Conservation (phyloP, 1,140 invertebrate species). For the Nasonia giraulti region DNA sequence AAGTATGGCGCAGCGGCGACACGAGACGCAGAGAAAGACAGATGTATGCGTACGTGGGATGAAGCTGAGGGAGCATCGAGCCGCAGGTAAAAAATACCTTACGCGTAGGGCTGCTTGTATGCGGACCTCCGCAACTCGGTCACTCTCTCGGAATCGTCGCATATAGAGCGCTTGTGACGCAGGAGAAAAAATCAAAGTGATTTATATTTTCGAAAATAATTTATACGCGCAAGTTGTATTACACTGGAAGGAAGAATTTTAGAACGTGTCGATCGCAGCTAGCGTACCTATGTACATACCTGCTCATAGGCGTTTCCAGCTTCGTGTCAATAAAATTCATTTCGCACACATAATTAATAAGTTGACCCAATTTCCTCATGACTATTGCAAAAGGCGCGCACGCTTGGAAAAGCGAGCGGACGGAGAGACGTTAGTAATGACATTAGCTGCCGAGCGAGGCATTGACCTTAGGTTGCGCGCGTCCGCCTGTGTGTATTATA, state of each 20-base stretch:
- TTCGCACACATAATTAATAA: constrained; percentile 1
- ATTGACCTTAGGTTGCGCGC: not conserved
- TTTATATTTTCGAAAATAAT: not conserved
- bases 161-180: too few relatives aligned
- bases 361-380: not conserved
- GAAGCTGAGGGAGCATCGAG: not conserved
- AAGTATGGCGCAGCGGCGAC: constrained; percentile 5
- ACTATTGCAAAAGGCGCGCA: not conserved
- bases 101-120: not conserved
- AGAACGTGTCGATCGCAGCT: not conserved
- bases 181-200: not conserved
- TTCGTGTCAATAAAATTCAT: constrained; percentile 1
- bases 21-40: constrained; percentile 1
- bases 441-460: not conserved
- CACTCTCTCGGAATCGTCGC: too few relatives aligned
- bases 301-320: not conserved
- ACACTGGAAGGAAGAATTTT: not conserved
- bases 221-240: not conserved
- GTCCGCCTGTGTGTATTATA: too few relatives aligned
- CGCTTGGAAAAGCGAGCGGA: not conserved
- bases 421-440: not conserved
- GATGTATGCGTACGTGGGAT: constrained; percentile 22
- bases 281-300: not conserved
- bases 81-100: constrained; percentile 41
- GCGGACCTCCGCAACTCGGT: not conserved